Percentiles rank a stretch among this genome's conserved stretches.
phyloP scores from a whole-genome alignment of 2,888 invertebrate genomes.

The Thera obeliscata region DNA sequence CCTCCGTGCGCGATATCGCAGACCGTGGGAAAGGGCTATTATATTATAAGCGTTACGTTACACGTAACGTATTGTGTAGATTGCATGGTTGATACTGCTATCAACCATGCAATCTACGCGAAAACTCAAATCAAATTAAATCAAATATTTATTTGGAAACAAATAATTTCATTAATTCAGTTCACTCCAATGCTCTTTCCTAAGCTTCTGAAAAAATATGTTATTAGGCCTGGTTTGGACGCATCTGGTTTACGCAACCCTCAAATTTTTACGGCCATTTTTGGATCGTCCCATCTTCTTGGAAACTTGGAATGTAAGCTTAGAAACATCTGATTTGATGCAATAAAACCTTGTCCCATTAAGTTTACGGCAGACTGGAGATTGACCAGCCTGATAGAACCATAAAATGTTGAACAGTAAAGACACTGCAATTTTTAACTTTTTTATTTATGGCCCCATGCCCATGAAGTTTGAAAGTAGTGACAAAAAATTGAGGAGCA shows the following conservation, averaged over 20 bases:
- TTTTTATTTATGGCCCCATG: no score
- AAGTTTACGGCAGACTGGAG: slow-evolving; percentile 26
- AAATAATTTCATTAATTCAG: no score
- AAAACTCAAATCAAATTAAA: no score
- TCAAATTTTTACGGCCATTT: slow-evolving; percentile 8
- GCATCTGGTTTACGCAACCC: slow-evolving; percentile 5
- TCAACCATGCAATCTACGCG: no score
- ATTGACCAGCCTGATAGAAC: slow-evolving; percentile 21
- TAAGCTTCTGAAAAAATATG: not conserved
- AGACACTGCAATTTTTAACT: not conserved
- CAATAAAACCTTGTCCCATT: slow-evolving; percentile 28
- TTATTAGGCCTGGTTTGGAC: not conserved
- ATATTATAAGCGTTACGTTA: no score
- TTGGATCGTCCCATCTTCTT: slow-evolving; percentile 4
- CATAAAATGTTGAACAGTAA: slow-evolving; percentile 8
- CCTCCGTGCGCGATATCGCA: no score
- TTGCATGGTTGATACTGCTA: no score
- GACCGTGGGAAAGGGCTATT: no score
- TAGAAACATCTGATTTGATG: slow-evolving; percentile 24
- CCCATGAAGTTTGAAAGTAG: no score
- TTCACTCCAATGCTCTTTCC: not conserved
- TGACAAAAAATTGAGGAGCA: no score
- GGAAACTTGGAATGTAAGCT: slow-evolving; percentile 12
- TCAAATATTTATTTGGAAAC: no score
- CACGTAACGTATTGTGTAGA: no score